Base-by-base conservation (phyloP, 2,888 invertebrate genomes). In the Nymphalis c-album region DNA sequence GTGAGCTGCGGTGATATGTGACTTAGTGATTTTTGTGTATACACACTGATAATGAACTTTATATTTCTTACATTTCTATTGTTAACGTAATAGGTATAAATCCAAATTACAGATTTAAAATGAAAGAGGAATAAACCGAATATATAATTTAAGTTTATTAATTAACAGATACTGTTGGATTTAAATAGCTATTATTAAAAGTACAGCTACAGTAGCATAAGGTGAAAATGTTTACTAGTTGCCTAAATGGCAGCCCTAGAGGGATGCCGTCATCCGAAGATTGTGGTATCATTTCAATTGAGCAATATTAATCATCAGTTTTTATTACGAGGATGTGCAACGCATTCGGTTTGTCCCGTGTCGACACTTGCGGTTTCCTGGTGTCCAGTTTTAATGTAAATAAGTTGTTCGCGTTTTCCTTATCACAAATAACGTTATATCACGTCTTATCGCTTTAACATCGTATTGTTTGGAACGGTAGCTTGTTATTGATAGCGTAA, bases 281-380 rank as follows among this genome's bases (percentile, higher is more conserved):
- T 35, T 31, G 48, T 18, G 50, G 51, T 20, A 13, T 62, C 47
- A 40, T 40, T 57, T 57, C 57, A 57, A 57, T 57, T 57, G 57
- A 40, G 17, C 57, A 31, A 26, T 40, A 10, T 57, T 57, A 57
- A 57, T 40, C 57, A 40, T 57, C 57, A 57, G n/a, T 35, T 40
- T 35, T 35, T 57, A 57, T 57, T 35, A 35, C 40, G 31, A 40
- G 35, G 57, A 26, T 31, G 53, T 13, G 53, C 53, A 22, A 26
- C 53, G 18, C 50, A 55, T 17, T 40, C 13, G 57, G 57, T 13
- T 57, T 57, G 35, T 40, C 57, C 35, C 35, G 57, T n/a, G 18
- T 35, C 35, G 3, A 40, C 40, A 10, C 35, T 40, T 57, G 57
- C 20, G 57, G 57, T 57, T 57, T 57, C 57, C 40, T 40, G n/a